Evolutionary conservation across 2,888 invertebrate species (phyloP).

Genomic region (Cheilosia pagana): DNA sequence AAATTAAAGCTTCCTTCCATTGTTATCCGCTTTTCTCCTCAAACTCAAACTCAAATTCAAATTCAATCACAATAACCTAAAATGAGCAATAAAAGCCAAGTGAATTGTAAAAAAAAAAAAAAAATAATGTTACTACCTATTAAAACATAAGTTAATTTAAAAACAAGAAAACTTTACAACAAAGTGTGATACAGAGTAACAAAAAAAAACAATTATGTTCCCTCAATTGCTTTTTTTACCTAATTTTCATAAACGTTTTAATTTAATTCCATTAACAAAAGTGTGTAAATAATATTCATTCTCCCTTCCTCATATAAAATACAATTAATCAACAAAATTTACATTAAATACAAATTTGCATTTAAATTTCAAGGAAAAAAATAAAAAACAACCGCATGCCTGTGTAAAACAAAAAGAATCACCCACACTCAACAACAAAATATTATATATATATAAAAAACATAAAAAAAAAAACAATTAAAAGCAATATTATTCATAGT

Average conservation of each 20-base stretch:
- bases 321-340: constrained; percentile 20
- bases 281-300: constrained; percentile 30
- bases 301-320: constrained; percentile 24
- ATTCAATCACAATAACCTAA: constrained; percentile 20
- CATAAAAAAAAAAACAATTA: constrained; percentile 54
- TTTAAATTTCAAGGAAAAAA: constrained; percentile 25
- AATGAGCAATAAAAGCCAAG: constrained; percentile 58
- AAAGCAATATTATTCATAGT: constrained; percentile 83
- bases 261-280: constrained; percentile 11
- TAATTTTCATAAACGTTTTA: constrained; percentile 29
- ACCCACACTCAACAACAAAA: constrained; percentile 79
- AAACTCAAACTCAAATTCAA: constrained; percentile 1
- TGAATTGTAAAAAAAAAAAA: constrained; percentile 52
- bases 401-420: constrained; percentile 58
- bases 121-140: constrained; percentile 34
- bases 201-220: constrained; percentile 31
- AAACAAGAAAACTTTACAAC: constrained; percentile 40
- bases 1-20: constrained; percentile 41
- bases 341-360: constrained; percentile 30
- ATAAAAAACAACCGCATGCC: constrained; percentile 55
- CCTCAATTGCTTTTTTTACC: constrained; percentile 31
- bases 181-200: constrained; percentile 65
- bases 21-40: constrained; percentile 28
- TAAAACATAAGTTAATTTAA: constrained; percentile 56
- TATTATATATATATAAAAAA: constrained; percentile 78